phyloP scores from a whole-genome alignment of 2,888 invertebrate species.

The Drosophila vallismaia region DNA sequence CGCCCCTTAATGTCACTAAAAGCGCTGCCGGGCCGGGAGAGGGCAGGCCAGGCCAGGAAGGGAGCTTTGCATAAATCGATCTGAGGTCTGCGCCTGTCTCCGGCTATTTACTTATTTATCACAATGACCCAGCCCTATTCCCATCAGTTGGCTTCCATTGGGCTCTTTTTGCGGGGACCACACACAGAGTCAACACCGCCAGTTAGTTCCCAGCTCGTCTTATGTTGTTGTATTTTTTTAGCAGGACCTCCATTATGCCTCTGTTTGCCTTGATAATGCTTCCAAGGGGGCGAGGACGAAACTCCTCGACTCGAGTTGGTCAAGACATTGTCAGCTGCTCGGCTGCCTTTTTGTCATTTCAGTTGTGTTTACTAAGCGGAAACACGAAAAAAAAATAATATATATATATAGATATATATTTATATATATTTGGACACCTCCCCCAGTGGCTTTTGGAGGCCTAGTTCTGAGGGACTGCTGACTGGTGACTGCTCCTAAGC shows the following conservation, averaged over 20 bases:
- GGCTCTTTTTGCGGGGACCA: constrained; percentile 56
- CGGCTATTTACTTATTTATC: constrained; percentile 66
- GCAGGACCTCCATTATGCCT: constrained; percentile 70
- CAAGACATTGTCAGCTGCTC: constrained; percentile 33
- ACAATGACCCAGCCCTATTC: constrained; percentile 70
- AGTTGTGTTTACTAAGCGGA: constrained; percentile 78
- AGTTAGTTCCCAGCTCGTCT: constrained; percentile 60
- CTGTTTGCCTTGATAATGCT: constrained; percentile 75
- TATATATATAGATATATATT: not conserved
- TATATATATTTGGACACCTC: constrained; percentile 45
- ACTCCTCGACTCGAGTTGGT: constrained; percentile 29
- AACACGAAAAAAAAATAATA: constrained; percentile 40
- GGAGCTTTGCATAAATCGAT: constrained; percentile 49
- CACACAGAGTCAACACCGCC: constrained; percentile 52
- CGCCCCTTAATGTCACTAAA: constrained; percentile 66
- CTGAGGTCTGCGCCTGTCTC: constrained; percentile 52
- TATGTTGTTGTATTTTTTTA: constrained; percentile 8
- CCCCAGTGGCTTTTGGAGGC: constrained; percentile 26
- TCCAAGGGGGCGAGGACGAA: constrained; percentile 18
- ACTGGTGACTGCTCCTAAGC: constrained; percentile 39
- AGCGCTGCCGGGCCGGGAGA: constrained; percentile 31
- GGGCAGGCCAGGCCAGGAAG: not conserved
- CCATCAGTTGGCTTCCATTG: constrained; percentile 50
- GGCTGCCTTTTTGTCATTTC: constrained; percentile 75
- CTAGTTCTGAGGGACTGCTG: constrained; percentile 23